Base-by-base conservation (phyloP, 1,140 invertebrate species). In the Diorhabda carinulata region DNA sequence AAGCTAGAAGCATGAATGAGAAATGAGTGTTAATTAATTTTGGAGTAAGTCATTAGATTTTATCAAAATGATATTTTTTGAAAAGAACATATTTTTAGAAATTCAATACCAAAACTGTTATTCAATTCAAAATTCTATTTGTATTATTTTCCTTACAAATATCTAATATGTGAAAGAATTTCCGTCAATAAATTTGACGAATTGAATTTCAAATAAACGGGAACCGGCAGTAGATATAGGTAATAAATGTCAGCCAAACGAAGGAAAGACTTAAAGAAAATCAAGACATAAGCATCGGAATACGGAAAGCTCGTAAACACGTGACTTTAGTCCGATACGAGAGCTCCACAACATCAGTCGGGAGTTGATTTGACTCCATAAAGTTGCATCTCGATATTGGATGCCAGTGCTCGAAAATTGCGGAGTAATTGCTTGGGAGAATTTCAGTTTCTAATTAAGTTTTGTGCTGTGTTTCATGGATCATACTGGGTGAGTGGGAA, bases 261-360 rank as follows among this genome's bases (percentile, higher is more conserved):
- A n/a, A 43, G 61, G 10, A 62, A 62, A 10, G 42, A 4, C 42
- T 62, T 62, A 62, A 62, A 10, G 61, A 62, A 61, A 44, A 62
- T 43, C 61, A 43, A 62, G 43, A 62, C 61, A 52, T 52, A 62
- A 44, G 61, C 61, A 62, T 6, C 61, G 58, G 8, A 3, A 60
- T n/a, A 10, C n/a, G 41, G 58, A 42, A 10, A 60, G 58, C 58
- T 25, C n/a, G 10, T 4, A 64, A 64, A 64, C 63, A 64, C 63
- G 63, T 64, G 63, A 64, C 63, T 64, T 57, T 47, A 64, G 63
- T 64, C 44, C 8, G 63, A 64, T 56, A 25, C 63, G 63, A 9
- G 63, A 56, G 41, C 25, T 56, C 43, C 52, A 56, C 10, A 57
- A 43, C 40, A 52, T 56, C 63, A 47, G 43, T 56, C 63, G 63